These are phyloP conservation scores for Mesitornis unicolor DNA, from an alignment of 2,113 vertebrate species.

Conservation along the genomic window DNA sequence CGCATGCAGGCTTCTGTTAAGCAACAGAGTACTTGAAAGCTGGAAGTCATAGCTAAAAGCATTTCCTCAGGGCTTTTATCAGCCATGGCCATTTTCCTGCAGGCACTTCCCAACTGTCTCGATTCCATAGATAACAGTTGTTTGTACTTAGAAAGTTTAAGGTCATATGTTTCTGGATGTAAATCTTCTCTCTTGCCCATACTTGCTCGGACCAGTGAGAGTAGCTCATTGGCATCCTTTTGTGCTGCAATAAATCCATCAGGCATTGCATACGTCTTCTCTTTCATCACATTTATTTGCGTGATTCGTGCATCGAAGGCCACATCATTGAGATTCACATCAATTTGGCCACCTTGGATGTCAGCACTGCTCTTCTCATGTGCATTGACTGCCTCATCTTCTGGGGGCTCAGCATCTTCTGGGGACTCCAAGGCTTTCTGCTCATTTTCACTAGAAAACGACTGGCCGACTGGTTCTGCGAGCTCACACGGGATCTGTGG, in stretches of 20 bases:
- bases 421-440: conserved; percentile 55
- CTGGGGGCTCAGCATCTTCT: not conserved
- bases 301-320: conserved; percentile 81
- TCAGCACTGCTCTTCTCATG: conserved; percentile 68
- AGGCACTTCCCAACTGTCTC: conserved; percentile 87
- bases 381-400: conserved; percentile 48
- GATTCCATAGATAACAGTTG: conserved; percentile 88
- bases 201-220: conserved; percentile 82
- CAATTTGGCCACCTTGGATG: conserved; percentile 47
- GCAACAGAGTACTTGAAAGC: conserved; percentile 94
- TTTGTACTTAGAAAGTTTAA: conserved; percentile 82
- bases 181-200: conserved; percentile 74
- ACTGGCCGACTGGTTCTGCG: not conserved
- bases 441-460: conserved; percentile 11
- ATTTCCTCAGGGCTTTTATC: conserved; percentile 90
- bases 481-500: conserved; percentile 24
- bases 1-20: conserved; percentile 93
- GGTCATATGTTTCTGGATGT: conserved; percentile 72
- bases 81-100: conserved; percentile 87
- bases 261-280: conserved; percentile 86
- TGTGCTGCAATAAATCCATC: conserved; percentile 87
- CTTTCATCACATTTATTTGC: conserved; percentile 84
- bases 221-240: conserved; percentile 91
- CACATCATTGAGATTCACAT: conserved; percentile 69
- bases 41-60: conserved; percentile 91